Conservation (phyloP, 2,797 vertebrate species). For the Catharus ustulatus region DNA sequence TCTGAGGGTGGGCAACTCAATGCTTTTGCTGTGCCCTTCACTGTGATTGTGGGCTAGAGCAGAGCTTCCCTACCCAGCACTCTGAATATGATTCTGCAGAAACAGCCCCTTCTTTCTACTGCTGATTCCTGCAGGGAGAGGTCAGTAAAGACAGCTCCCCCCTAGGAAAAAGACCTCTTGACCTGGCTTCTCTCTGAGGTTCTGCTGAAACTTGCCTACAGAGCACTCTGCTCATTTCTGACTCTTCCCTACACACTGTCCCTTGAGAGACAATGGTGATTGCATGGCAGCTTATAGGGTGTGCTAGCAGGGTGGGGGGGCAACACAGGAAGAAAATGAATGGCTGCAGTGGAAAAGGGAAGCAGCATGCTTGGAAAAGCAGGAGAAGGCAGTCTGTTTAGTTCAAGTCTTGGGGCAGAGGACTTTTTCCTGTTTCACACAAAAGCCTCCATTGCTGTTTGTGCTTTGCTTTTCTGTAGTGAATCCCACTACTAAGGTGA, state of each 20-base stretch:
- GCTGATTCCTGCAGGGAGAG: background rate
- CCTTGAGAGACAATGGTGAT: background rate
- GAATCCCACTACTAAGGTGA: background rate
- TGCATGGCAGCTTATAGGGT: background rate
- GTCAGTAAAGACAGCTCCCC: background rate
- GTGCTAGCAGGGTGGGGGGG: rapidly evolving
- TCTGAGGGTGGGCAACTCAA: background rate
- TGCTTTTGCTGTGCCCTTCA: background rate
- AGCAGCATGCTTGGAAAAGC: background rate
- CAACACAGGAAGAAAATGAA: background rate
- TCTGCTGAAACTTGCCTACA: background rate
- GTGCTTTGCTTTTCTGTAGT: background rate
- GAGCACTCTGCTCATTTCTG: background rate
- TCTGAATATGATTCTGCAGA: background rate
- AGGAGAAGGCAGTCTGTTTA: background rate
- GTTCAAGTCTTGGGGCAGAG: background rate
- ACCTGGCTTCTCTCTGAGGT: background rate
- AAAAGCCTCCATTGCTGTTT: background rate
- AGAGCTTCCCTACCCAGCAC: background rate
- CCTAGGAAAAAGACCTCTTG: background rate
- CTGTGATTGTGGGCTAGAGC: background rate
- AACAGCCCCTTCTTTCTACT: background rate
- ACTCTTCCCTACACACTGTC: background rate
- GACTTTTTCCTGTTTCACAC: background rate
- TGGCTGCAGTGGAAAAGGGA: background rate